Conservation (phyloP, 2,113 vertebrate genomes). For the Osmerus eperlanus region DNA sequence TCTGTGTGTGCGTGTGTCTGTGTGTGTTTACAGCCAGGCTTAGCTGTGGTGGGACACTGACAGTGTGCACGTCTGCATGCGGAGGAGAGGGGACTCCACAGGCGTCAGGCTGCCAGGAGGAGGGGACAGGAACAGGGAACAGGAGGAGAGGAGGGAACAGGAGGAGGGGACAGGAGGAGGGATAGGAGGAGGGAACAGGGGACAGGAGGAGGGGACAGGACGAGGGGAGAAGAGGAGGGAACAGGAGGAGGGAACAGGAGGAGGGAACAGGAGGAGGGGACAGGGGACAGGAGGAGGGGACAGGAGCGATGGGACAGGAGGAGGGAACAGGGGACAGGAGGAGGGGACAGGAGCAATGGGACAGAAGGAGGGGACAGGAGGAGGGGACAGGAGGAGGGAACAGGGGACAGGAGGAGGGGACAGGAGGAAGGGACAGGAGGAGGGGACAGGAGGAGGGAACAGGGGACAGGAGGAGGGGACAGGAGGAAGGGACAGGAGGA, state of each 20-base stretch:
- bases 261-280: neutral
- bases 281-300: too few species aligned
- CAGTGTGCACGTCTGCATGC: neutral
- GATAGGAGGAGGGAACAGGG: neutral
- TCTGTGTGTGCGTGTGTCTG: slow-evolving; percentile 2
- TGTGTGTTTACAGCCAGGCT: slow-evolving; percentile 15
- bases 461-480: neutral
- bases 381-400: neutral
- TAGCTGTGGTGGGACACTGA: too few species aligned
- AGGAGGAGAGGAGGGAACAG: slow-evolving; percentile 6
- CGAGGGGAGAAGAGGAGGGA: neutral
- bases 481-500: neutral
- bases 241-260: neutral
- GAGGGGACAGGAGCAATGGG: neutral
- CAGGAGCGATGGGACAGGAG: neutral
- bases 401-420: neutral
- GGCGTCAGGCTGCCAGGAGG: neutral
- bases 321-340: neutral
- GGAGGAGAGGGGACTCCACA: slow-evolving; percentile 6
- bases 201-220: neutral
- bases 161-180: neutral
- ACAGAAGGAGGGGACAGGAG: neutral
- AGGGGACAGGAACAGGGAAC: neutral
- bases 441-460: neutral
- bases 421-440: neutral